Percentiles rank a stretch among this genome's conserved stretches.
These are phyloP conservation scores for Scrobipalpa atriplicella DNA, from an alignment of 2,888 invertebrate species.

Conservation along the genomic window DNA sequence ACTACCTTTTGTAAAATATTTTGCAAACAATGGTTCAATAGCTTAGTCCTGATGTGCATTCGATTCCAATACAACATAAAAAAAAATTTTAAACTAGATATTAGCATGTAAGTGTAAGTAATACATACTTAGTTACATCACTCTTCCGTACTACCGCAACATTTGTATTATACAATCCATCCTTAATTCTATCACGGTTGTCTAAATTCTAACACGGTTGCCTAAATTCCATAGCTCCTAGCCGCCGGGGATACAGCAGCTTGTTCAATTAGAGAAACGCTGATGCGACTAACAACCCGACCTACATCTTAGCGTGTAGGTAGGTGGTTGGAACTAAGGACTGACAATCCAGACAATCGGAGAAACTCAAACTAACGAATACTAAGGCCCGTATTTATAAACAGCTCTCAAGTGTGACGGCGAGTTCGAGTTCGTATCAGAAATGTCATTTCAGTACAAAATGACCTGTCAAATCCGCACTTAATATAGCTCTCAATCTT, in stretches of 20 bases:
- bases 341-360: neutral
- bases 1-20: neutral
- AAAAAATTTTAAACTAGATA: no score
- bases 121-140: no score
- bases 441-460: no score
- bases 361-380: no score
- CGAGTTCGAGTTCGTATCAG: no score
- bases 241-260: neutral
- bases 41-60: no score
- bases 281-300: slow-evolving; percentile 15
- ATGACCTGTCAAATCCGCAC: no score
- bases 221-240: neutral
- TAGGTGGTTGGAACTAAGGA: neutral
- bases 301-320: neutral
- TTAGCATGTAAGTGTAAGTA: no score
- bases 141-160: neutral
- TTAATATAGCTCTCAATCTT: no score
- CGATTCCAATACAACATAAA: neutral
- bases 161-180: neutral
- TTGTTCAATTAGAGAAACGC: slow-evolving; percentile 13
- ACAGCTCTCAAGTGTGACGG: no score
- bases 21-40: neutral
- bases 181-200: neutral
- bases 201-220: neutral
- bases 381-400: no score